These are phyloP conservation scores for Gasteruption jaculator DNA, from an alignment of 2,888 invertebrate species.

Conservation along the genomic window DNA sequence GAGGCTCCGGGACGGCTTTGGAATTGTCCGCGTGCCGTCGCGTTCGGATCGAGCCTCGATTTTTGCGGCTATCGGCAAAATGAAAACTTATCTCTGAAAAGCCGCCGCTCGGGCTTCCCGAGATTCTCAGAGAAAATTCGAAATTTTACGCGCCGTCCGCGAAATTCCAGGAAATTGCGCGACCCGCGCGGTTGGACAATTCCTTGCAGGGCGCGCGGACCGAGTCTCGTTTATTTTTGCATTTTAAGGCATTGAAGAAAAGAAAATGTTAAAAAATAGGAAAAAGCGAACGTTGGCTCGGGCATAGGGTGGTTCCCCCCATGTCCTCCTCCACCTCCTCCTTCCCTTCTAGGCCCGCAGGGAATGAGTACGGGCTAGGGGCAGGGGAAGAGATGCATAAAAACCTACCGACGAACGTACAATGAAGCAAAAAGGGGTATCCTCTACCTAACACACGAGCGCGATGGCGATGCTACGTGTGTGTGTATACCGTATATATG, in stretches of 20 bases:
- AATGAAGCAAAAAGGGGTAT: slow-evolving; percentile 39
- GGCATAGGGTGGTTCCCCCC: slow-evolving; percentile 40
- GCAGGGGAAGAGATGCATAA: slow-evolving; percentile 38
- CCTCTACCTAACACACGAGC: slow-evolving; percentile 32
- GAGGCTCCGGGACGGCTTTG: slow-evolving; percentile 31
- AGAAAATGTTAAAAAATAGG: slow-evolving; percentile 48
- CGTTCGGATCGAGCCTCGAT: slow-evolving; percentile 20
- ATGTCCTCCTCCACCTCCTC: slow-evolving; percentile 16
- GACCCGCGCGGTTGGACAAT: slow-evolving; percentile 23
- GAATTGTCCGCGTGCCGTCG: slow-evolving; percentile 33
- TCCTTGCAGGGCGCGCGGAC: slow-evolving; percentile 23
- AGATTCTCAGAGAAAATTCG: slow-evolving; percentile 37
- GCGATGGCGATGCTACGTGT: too few relatives aligned
- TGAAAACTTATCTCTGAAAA: slow-evolving; percentile 38
- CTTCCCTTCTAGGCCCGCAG: slow-evolving; percentile 21
- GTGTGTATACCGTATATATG: too few relatives aligned
- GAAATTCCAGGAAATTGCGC: slow-evolving; percentile 32
- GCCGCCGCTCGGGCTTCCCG: not conserved
- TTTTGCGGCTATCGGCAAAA: slow-evolving; percentile 25
- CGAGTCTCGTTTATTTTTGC: slow-evolving; percentile 45
- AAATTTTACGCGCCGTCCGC: slow-evolving; percentile 27
- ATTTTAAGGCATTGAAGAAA: slow-evolving; percentile 49
- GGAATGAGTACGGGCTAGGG: slow-evolving; percentile 12
- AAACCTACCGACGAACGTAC: slow-evolving; percentile 43
- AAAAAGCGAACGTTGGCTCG: slow-evolving; percentile 42